These are phyloP conservation scores for Tethea ocularis DNA, from an alignment of 2,888 invertebrate species.

Conservation along the genomic window DNA sequence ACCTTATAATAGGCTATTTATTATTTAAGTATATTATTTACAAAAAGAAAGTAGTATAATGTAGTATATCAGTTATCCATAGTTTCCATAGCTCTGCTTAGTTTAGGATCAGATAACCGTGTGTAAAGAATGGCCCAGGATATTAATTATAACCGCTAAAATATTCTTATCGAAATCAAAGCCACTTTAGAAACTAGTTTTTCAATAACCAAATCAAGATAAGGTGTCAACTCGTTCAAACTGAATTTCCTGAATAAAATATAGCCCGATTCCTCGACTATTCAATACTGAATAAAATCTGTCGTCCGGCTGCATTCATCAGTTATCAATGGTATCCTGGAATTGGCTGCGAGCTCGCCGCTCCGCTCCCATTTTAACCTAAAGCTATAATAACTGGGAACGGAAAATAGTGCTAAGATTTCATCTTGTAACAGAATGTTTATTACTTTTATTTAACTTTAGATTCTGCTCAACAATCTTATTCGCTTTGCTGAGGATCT, in stretches of 20 bases:
- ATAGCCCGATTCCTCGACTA: slow-evolving; percentile 18
- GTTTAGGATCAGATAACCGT: no score
- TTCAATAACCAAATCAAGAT: not conserved
- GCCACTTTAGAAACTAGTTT: not conserved
- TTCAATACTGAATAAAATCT: slow-evolving; percentile 26
- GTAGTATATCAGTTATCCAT: no score
- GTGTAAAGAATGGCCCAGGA: no score
- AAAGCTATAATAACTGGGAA: not conserved
- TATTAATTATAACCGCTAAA: no score
- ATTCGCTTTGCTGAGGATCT: no score
- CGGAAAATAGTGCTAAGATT: not conserved
- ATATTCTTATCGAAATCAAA: not conserved
- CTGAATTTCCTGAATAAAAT: not conserved
- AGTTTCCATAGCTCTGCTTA: no score
- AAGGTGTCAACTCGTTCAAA: not conserved
- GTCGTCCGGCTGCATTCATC: slow-evolving; percentile 27
- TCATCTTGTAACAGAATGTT: not conserved
- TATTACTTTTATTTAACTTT: not conserved
- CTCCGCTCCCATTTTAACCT: not conserved
- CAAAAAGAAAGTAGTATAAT: no score
- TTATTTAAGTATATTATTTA: no score
- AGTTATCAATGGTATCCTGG: slow-evolving; percentile 37
- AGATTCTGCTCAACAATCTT: no score
- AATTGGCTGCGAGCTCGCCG: slow-evolving; percentile 18
- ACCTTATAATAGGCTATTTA: no score